These are phyloP conservation scores for Synanthedon myopaeformis DNA, from an alignment of 2,888 invertebrate genomes.

Conservation along the genomic window DNA sequence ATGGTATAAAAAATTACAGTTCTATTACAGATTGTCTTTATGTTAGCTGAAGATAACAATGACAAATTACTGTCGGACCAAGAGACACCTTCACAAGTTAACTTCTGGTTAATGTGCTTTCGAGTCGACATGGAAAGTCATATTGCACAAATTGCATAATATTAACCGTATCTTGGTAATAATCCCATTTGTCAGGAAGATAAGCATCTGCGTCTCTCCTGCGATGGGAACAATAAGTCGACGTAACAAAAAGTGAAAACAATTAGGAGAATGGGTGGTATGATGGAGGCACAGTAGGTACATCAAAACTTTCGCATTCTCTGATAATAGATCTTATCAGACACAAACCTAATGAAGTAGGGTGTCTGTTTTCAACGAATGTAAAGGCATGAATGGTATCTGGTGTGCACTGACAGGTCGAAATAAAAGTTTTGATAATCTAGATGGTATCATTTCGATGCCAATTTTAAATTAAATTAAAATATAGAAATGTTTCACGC, in stretches of 20 bases:
- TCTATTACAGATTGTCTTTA: too few relatives aligned
- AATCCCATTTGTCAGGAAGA: slow-evolving; percentile 54
- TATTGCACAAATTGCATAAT: slow-evolving; percentile 45
- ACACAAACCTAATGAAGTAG: slow-evolving; percentile 15
- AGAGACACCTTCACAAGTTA: neutral
- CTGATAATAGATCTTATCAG: slow-evolving; percentile 15
- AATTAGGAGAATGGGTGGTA: slow-evolving; percentile 40
- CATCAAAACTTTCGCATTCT: slow-evolving; percentile 40
- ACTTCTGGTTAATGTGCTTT: neutral
- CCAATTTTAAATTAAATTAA: slow-evolving; percentile 24
- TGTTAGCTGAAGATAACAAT: neutral
- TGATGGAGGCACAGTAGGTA: slow-evolving; percentile 11
- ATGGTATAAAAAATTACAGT: too few relatives aligned
- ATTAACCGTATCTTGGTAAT: slow-evolving; percentile 38
- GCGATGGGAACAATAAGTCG: slow-evolving; percentile 37
- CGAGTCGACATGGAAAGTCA: slow-evolving; percentile 14
- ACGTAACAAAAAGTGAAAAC: slow-evolving; percentile 58
- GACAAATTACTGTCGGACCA: neutral
- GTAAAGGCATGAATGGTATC: slow-evolving; percentile 7
- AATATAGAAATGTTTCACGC: slow-evolving; percentile 1
- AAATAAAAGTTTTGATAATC: slow-evolving; percentile 29
- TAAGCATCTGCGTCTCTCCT: slow-evolving; percentile 36
- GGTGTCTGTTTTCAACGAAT: slow-evolving; percentile 15
- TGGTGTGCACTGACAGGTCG: slow-evolving; percentile 21
- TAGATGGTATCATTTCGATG: slow-evolving; percentile 22